Conservation (phyloP, 2,888 invertebrate genomes). For the Tenthredo notha region DNA sequence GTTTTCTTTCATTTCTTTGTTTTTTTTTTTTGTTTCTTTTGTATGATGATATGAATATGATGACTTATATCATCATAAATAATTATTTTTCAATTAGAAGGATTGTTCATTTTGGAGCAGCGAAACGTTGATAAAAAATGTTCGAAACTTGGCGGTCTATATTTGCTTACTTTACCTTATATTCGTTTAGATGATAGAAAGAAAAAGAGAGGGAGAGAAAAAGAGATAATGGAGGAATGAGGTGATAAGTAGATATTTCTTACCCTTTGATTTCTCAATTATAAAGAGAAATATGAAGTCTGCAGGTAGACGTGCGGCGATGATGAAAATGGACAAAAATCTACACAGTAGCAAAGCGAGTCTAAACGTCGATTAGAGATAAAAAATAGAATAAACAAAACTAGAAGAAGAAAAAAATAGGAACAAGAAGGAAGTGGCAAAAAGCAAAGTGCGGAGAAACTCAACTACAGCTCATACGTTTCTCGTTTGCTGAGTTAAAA, state of each 20-base stretch:
- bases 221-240: neutral
- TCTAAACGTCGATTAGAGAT: neutral
- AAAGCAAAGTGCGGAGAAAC: slow-evolving; percentile 8
- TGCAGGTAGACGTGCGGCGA: neutral
- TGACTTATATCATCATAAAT: neutral
- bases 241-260: slow-evolving; percentile 6
- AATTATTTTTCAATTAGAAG: neutral
- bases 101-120: neutral
- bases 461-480: neutral
- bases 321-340: neutral
- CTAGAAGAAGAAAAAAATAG: neutral
- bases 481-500: neutral
- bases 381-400: neutral
- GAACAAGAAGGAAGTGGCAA: neutral
- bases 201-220: neutral
- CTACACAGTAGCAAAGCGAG: neutral
- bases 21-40: neutral
- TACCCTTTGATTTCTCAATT: slow-evolving; percentile 35
- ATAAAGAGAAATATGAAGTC: neutral
- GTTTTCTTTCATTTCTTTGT: neutral
- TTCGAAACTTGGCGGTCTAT: neutral
- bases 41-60: neutral
- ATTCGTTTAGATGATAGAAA: neutral
- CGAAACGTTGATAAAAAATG: neutral
- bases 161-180: neutral